phyloP scores from a whole-genome alignment of 2,888 invertebrate genomes.

The Micropterix aruncella region DNA sequence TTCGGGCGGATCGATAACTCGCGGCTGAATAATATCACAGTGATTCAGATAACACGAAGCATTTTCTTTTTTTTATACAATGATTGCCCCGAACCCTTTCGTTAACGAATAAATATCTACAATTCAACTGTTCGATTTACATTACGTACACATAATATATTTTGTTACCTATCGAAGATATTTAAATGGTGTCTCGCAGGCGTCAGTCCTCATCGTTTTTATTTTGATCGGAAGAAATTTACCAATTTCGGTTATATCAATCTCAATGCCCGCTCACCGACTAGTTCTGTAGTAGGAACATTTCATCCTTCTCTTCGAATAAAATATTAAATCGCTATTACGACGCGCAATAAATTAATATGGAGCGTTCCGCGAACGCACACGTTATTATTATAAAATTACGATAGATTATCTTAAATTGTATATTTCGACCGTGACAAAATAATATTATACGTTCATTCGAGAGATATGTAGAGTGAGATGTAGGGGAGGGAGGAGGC shows the following conservation, averaged over 20 bases:
- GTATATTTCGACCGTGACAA: conserved; percentile 5
- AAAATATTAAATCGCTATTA: not conserved
- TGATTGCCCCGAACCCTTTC: not conserved
- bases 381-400: conserved; percentile 7
- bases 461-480: not conserved
- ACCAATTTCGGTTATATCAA: conserved; percentile 1
- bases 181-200: too few relatives aligned
- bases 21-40: conserved; percentile 1
- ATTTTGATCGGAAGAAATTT: too few relatives aligned
- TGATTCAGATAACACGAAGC: conserved; percentile 1
- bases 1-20: too few relatives aligned
- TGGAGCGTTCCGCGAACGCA: too few relatives aligned
- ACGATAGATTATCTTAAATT: conserved; percentile 7
- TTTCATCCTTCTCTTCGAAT: not conserved
- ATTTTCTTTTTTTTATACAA: not conserved
- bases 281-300: conserved; percentile 1
- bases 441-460: conserved; percentile 3
- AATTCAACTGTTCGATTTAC: not conserved
- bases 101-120: conserved; percentile 2
- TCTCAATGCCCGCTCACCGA: conserved; percentile 3
- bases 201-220: too few relatives aligned
- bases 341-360: conserved; percentile 6
- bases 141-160: too few relatives aligned
- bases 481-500: conserved; percentile 11
- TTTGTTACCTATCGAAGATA: too few relatives aligned